phyloP scores from a whole-genome alignment of 2,888 invertebrate species.

The Lamellibrachia columna region DNA sequence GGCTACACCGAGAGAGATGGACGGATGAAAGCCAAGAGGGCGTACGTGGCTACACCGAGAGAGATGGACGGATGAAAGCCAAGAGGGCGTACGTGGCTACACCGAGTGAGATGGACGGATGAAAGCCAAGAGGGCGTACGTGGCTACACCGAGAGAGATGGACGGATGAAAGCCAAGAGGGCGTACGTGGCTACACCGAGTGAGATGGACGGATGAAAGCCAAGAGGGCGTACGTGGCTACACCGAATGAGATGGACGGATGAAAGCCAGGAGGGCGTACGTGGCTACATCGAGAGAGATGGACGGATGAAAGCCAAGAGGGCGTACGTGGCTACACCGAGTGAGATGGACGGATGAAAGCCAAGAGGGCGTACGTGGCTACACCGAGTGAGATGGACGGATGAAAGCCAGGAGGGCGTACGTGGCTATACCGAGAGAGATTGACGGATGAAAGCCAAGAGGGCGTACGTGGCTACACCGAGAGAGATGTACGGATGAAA shows the following conservation, averaged over 20 bases:
- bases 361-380: not conserved
- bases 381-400: not conserved
- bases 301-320: not conserved
- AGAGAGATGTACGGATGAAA: too few relatives aligned
- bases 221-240: not conserved
- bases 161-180: not conserved
- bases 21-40: not conserved
- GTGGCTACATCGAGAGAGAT: not conserved
- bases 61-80: not conserved
- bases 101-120: not conserved
- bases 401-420: not conserved
- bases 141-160: not conserved
- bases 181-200: not conserved
- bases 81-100: not conserved
- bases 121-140: not conserved
- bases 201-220: not conserved
- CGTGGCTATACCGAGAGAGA: not conserved
- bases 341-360: too few relatives aligned
- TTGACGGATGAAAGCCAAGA: not conserved
- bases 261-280: not conserved
- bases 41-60: not conserved
- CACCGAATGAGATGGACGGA: not conserved
- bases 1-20: not conserved
- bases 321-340: not conserved
- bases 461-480: too few relatives aligned